These are phyloP conservation scores for Vombatus ursinus DNA, from an alignment of 2,113 vertebrate species.

Conservation along the genomic window DNA sequence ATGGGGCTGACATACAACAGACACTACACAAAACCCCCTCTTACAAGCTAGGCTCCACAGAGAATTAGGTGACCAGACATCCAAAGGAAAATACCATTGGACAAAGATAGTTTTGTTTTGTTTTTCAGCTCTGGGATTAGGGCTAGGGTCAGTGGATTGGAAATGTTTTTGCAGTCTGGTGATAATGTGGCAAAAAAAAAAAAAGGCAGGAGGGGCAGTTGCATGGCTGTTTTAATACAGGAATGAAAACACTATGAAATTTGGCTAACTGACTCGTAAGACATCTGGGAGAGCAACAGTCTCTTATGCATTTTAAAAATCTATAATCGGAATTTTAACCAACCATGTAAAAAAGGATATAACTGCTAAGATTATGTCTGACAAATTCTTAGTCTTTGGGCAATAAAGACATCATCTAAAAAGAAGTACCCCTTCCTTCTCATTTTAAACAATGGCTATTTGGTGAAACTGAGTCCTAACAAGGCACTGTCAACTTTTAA, in stretches of 20 bases:
- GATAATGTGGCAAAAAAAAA: not conserved
- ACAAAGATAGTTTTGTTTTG: not conserved
- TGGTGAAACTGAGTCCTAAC: conserved; percentile 51
- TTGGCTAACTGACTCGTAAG: not conserved
- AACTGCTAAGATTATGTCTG: conserved; percentile 51
- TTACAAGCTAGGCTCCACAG: conserved; percentile 13
- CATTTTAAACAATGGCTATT: conserved; percentile 63
- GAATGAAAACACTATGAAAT: conserved; percentile 40
- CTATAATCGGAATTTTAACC: conserved; percentile 8
- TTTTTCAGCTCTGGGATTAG: not conserved
- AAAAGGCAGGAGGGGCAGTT: not conserved
- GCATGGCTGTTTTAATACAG: not conserved
- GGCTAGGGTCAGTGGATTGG: conserved; percentile 11
- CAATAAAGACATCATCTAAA: conserved; percentile 37
- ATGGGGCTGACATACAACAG: conserved; percentile 38
- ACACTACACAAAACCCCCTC: not conserved
- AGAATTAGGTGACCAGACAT: conserved; percentile 40
- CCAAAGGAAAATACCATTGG: not conserved
- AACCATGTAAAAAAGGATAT: conserved; percentile 23
- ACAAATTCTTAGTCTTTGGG: conserved; percentile 28
- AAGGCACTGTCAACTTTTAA: conserved; percentile 71
- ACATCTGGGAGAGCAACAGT: not conserved
- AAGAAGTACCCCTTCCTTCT: conserved; percentile 39
- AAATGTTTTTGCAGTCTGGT: conserved; percentile 9
- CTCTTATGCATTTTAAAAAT: not conserved